Conservation (phyloP, 1,140 invertebrate genomes). For the Trinorchestia longiramus region DNA sequence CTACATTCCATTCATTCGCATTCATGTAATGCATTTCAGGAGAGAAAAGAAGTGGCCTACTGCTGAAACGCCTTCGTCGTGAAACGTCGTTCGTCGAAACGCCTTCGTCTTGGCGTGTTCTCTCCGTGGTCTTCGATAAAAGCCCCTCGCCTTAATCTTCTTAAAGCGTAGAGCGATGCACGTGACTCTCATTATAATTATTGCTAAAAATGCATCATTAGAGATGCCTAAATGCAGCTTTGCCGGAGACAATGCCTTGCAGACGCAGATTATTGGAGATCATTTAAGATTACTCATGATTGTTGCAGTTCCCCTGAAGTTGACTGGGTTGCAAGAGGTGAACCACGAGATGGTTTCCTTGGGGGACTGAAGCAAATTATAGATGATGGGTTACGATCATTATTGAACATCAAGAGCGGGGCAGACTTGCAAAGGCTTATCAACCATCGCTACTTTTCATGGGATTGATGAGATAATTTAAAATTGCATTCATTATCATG, state of each 20-base stretch:
- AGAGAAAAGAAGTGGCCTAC: neutral
- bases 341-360: neutral
- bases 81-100: too few relatives aligned
- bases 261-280: conserved; percentile 47
- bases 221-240: conserved; percentile 55
- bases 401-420: neutral
- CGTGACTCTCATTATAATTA: conserved; percentile 46
- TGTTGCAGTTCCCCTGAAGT: conserved; percentile 47
- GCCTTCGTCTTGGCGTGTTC: neutral
- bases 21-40: neutral
- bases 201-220: conserved; percentile 50
- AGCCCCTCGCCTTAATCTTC: conserved; percentile 20
- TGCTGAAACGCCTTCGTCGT: neutral
- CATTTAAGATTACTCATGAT: conserved; percentile 21
- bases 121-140: neutral
- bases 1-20: too few relatives aligned
- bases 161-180: conserved; percentile 19
- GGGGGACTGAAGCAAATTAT: conserved; percentile 15
- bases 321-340: neutral
- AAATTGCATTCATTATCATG: neutral
- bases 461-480: neutral
- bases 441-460: neutral
- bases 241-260: conserved; percentile 43
- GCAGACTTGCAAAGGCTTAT: neutral
- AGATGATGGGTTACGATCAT: neutral